Conservation (phyloP, 2,888 invertebrate genomes). For the Boloria selene region DNA sequence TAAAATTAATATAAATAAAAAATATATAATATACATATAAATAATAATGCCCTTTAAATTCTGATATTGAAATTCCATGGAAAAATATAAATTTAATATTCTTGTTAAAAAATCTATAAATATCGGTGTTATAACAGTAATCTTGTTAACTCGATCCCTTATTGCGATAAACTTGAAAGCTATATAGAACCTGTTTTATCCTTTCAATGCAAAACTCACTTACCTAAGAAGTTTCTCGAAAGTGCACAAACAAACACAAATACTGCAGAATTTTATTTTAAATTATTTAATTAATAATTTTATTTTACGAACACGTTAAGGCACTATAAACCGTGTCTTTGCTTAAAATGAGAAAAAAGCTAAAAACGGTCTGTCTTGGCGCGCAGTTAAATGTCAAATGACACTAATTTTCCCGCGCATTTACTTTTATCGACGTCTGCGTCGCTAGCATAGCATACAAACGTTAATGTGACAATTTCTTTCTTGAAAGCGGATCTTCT, state of each 20-base stretch:
- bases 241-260: conserved; percentile 11
- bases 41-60: too few species aligned
- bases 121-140: not conserved
- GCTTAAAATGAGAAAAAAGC: conserved; percentile 29
- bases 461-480: too few species aligned
- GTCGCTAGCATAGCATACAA: too few species aligned
- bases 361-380: conserved; percentile 38
- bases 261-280: not conserved
- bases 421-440: conserved; percentile 46
- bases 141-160: not conserved
- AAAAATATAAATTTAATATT: too few species aligned
- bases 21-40: too few species aligned
- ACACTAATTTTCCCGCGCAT: conserved; percentile 50
- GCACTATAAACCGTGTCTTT: conserved; percentile 17
- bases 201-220: conserved; percentile 9
- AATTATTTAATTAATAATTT: not conserved
- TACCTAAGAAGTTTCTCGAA: conserved; percentile 25
- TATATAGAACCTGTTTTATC: conserved; percentile 11
- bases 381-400: conserved; percentile 46
- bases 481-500: too few species aligned
- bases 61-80: too few species aligned
- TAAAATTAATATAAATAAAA: too few species aligned
- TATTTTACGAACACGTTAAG: not conserved
- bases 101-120: too few species aligned
- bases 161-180: conserved; percentile 4